Evolutionary conservation across 2,113 vertebrate species (phyloP).

Genomic region (Emydura subglobosa): DNA sequence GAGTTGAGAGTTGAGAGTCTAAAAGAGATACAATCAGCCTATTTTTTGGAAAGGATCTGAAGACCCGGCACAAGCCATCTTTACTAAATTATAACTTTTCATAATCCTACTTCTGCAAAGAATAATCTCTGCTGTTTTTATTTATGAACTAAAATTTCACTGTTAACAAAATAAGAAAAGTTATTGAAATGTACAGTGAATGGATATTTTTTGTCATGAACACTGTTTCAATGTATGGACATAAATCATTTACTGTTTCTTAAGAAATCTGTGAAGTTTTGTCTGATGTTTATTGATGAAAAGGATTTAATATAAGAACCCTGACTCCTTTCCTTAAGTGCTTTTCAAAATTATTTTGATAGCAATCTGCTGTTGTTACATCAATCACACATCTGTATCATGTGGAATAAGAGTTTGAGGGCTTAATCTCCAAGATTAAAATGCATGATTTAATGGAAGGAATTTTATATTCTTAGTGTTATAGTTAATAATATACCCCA

Average conservation of each 20-base stretch:
- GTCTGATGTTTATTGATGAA: constrained; percentile 23
- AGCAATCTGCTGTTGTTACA: background rate
- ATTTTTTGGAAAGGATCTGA: constrained; percentile 5
- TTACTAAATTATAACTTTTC: background rate
- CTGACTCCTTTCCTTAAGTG: background rate
- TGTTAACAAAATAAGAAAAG: constrained; percentile 22
- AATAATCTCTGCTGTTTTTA: background rate
- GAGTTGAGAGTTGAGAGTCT: background rate
- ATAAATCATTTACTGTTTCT: constrained; percentile 13
- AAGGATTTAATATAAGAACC: constrained; percentile 24
- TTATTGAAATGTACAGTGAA: background rate
- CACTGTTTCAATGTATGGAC: background rate
- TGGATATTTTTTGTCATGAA: background rate
- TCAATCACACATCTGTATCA: background rate
- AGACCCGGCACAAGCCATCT: background rate
- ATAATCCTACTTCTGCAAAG: background rate
- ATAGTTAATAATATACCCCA: background rate
- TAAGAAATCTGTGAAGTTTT: constrained; percentile 4
- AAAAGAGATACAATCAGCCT: background rate
- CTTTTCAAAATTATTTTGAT: constrained; percentile 47
- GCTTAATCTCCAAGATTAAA: constrained; percentile 21
- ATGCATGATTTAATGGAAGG: constrained; percentile 8
- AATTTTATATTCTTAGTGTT: constrained; percentile 27
- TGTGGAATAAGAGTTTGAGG: background rate
- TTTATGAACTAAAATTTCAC: background rate